Evolutionary conservation across 2,888 invertebrate species (phyloP).

Genomic region (Eupithecia insigniata): DNA sequence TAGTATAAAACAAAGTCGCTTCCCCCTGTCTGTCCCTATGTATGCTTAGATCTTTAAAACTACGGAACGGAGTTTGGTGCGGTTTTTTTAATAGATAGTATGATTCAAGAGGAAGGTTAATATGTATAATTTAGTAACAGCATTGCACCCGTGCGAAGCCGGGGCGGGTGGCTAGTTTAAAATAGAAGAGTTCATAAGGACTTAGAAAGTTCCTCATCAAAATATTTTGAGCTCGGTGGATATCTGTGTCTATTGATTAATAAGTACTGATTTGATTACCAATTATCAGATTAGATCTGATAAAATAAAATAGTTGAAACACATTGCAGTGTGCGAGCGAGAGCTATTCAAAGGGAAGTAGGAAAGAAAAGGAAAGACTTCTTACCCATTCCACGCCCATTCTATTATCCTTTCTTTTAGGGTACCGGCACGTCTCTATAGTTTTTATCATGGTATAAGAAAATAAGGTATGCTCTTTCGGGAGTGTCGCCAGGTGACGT

Average conservation of each 20-base stretch:
- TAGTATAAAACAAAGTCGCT: too few species aligned
- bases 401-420: constrained; percentile 2
- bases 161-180: too few species aligned
- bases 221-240: not conserved
- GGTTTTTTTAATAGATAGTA: too few species aligned
- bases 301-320: not conserved
- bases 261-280: not conserved
- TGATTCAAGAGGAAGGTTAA: too few species aligned
- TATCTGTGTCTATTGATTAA: not conserved
- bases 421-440: not conserved
- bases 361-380: not conserved
- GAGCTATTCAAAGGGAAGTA: not conserved
- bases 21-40: too few species aligned
- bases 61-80: too few species aligned
- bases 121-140: too few species aligned
- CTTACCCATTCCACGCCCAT: not conserved
- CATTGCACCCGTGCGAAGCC: too few species aligned
- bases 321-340: not conserved
- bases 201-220: not conserved
- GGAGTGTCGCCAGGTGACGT: too few species aligned
- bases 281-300: not conserved
- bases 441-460: too few species aligned
- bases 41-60: too few species aligned
- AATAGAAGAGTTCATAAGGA: not conserved
- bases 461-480: too few species aligned